Conservation (phyloP, 2,888 invertebrate genomes). For the Arenicola marina region DNA sequence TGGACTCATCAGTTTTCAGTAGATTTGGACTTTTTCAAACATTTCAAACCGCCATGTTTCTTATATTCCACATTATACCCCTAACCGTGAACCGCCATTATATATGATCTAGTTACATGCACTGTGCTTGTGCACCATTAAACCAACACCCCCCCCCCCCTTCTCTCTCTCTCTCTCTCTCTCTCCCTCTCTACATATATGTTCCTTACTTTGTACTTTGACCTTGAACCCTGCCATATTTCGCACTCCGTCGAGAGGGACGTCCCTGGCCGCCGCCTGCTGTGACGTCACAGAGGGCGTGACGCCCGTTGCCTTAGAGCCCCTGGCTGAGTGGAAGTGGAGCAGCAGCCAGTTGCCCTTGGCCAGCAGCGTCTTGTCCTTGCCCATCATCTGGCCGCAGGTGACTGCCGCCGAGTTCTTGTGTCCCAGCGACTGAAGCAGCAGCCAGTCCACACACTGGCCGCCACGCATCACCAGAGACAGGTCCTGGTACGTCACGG, state of each 20-base stretch:
- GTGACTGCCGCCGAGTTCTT: conserved; percentile 4
- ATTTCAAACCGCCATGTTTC: too few species aligned
- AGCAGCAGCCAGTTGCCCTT: conserved; percentile 15
- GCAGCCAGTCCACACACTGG: conserved; percentile 22
- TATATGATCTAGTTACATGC: too few species aligned
- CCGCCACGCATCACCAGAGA: neutral
- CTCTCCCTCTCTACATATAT: too few species aligned
- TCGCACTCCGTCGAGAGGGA: neutral
- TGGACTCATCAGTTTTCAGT: too few species aligned
- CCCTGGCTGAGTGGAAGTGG: conserved; percentile 20
- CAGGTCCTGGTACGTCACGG: conserved; percentile 9
- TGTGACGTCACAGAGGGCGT: too few species aligned
- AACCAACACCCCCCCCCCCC: too few species aligned
- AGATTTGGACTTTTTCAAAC: too few species aligned
- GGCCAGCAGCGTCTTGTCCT: neutral
- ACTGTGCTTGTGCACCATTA: too few species aligned
- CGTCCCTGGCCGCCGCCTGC: too few species aligned
- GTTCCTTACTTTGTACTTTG: conserved; percentile 11
- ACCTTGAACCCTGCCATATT: conserved; percentile 13
- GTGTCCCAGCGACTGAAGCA: conserved; percentile 15
- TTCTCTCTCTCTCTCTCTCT: too few species aligned
- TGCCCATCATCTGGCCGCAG: conserved; percentile 8
- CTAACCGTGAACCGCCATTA: too few species aligned
- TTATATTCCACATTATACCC: too few species aligned
- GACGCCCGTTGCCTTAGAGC: neutral